Evolutionary conservation across 2,888 invertebrate genomes (phyloP).

Genomic region (Caenorhabditis afra): DNA sequence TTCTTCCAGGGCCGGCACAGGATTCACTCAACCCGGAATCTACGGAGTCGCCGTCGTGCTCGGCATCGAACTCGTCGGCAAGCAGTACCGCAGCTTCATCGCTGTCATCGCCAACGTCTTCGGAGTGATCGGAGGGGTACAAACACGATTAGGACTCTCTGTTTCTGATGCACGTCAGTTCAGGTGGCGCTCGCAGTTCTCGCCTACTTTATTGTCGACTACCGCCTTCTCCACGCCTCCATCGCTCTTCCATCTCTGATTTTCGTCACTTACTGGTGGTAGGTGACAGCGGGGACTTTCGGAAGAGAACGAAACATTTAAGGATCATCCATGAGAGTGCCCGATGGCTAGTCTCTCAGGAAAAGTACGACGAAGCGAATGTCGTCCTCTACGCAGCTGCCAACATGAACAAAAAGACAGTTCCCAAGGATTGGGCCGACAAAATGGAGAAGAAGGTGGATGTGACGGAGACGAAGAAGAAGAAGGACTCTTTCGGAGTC

Average conservation of each 20-base stretch:
- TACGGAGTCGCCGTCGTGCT: slow-evolving; percentile 88
- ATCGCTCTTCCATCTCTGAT: slow-evolving; percentile 78
- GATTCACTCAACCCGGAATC: slow-evolving; percentile 88
- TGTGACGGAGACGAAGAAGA: slow-evolving; percentile 38
- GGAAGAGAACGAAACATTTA: too few species aligned
- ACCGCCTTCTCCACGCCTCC: slow-evolving; percentile 75
- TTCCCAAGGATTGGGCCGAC: slow-evolving; percentile 75
- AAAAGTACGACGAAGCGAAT: slow-evolving; percentile 77
- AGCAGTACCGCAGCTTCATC: slow-evolving; percentile 81
- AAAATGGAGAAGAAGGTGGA: slow-evolving; percentile 48
- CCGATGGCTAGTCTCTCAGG: slow-evolving; percentile 77
- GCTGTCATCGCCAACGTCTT: slow-evolving; percentile 81
- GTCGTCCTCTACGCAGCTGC: slow-evolving; percentile 74
- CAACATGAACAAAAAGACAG: slow-evolving; percentile 65
- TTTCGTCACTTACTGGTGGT: slow-evolving; percentile 79
- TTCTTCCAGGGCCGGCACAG: slow-evolving; percentile 86
- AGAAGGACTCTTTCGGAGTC: slow-evolving; percentile 58
- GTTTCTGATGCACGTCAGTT: neutral
- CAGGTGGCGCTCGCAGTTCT: slow-evolving; percentile 74
- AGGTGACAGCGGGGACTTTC: slow-evolving; percentile 26
- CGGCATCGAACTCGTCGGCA: slow-evolving; percentile 82
- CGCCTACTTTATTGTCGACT: slow-evolving; percentile 78
- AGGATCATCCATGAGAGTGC: slow-evolving; percentile 79
- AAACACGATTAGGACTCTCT: neutral
- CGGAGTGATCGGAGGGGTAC: slow-evolving; percentile 80